These are phyloP conservation scores for Ophion ellenae DNA, from an alignment of 2,888 invertebrate genomes.

Conservation along the genomic window DNA sequence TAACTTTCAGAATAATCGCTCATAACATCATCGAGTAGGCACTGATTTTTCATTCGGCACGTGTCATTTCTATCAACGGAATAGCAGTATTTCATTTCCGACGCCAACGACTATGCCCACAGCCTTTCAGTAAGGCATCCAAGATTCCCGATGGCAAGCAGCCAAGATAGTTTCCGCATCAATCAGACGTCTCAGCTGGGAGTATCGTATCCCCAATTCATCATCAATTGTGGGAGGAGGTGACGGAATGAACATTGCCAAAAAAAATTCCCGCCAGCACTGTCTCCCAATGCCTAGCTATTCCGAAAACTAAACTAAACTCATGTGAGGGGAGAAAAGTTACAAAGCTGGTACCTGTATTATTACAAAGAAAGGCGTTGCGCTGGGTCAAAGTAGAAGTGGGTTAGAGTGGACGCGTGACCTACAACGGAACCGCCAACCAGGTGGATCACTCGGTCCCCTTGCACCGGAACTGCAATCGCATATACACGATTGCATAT, in stretches of 20 bases:
- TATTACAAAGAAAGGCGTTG: constrained; percentile 12
- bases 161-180: constrained; percentile 52
- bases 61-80: background rate
- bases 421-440: constrained; percentile 50
- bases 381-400: constrained; percentile 43
- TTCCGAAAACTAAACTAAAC: background rate
- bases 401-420: constrained; percentile 64
- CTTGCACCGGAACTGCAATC: constrained; percentile 50
- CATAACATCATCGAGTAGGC: background rate
- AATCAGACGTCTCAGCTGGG: constrained; percentile 33
- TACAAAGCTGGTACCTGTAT: constrained; percentile 10
- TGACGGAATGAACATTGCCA: background rate
- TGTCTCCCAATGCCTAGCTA: background rate
- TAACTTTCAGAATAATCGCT: background rate
- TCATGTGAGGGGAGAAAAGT: background rate
- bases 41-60: background rate
- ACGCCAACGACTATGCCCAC: background rate
- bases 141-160: constrained; percentile 47
- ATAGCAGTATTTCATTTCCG: background rate
- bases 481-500: constrained; percentile 15
- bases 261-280: background rate
- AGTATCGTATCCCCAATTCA: background rate
- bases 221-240: constrained; percentile 18
- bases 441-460: constrained; percentile 47
- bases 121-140: background rate